A percentile compares a stretch with the other conserved stretches of the same genome.
Evolutionary conservation across 2,113 vertebrate species (phyloP).

Genomic region (Coregonus clupeaformis): DNA sequence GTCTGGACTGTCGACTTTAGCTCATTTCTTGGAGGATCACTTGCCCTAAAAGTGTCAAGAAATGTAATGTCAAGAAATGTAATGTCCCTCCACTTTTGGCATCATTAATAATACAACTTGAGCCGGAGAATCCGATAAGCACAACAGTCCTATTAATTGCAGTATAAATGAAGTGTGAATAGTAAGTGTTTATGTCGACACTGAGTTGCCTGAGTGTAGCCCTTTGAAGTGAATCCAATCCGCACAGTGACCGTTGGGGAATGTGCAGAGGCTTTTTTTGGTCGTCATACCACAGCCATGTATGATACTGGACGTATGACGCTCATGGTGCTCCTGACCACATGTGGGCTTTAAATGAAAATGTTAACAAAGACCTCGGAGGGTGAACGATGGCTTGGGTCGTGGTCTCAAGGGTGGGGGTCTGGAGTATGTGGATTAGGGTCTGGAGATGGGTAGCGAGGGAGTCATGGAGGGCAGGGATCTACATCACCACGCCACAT

Average conservation of each 20-base stretch:
- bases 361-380: constrained; percentile 56
- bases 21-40: constrained; percentile 4
- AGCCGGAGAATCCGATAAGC: constrained; percentile 45
- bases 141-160: constrained; percentile 45
- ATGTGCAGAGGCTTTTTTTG: neutral
- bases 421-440: constrained; percentile 7
- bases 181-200: constrained; percentile 23
- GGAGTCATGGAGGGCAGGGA: constrained; percentile 47
- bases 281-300: neutral
- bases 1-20: constrained; percentile 28
- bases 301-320: neutral
- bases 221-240: constrained; percentile 31
- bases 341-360: constrained; percentile 57
- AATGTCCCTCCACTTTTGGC: constrained; percentile 39
- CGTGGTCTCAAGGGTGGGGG: constrained; percentile 25
- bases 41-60: neutral
- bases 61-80: constrained; percentile 20
- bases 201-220: neutral
- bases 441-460: constrained; percentile 14
- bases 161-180: constrained; percentile 34
- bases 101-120: constrained; percentile 35
- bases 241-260: constrained; percentile 21
- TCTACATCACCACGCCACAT: constrained; percentile 50
- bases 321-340: constrained; percentile 5
- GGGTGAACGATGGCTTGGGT: neutral